A percentile compares a stretch with the other conserved stretches of the same genome.
Conservation (phyloP, 2,888 invertebrate species). For the Amblyjoppa proteus region DNA sequence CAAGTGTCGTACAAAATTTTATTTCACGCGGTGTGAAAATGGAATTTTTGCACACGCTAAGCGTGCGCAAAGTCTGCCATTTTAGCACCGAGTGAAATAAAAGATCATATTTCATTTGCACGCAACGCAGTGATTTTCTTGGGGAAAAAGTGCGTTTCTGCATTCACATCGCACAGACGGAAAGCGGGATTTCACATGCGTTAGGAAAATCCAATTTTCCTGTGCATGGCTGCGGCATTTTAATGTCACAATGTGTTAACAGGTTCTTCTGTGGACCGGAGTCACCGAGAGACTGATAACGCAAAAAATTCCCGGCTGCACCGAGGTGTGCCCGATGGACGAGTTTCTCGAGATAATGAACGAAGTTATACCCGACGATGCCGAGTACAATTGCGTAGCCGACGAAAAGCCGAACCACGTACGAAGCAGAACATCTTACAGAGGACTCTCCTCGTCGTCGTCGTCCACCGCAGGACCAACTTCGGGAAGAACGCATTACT, state of each 20-base stretch:
- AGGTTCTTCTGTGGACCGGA: conserved; percentile 84
- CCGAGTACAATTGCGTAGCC: conserved; percentile 71
- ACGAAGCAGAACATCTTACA: conserved; percentile 34
- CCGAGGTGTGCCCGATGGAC: conserved; percentile 81
- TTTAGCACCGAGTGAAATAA: no score
- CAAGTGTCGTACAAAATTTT: no score
- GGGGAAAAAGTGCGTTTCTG: no score
- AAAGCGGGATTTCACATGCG: no score
- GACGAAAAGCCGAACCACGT: conserved; percentile 24
- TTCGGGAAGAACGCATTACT: conserved; percentile 3
- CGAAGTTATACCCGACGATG: conserved; percentile 78
- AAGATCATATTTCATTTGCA: no score
- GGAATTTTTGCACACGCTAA: no score
- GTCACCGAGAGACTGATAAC: conserved; percentile 77
- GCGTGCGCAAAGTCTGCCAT: no score
- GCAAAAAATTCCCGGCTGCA: conserved; percentile 83
- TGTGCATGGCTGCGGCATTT: background rate
- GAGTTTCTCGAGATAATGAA: conserved; percentile 79
- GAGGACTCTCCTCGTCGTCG: background rate
- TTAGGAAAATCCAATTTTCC: no score
- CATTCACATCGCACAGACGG: no score
- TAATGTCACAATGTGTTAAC: conserved; percentile 14
- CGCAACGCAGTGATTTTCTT: no score
- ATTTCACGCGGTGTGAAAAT: no score
- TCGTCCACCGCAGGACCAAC: background rate